A percentile compares a stretch with the other conserved stretches of the same genome.
These are phyloP conservation scores for Tineola bisselliella DNA, from an alignment of 2,888 invertebrate species.

Conservation along the genomic window DNA sequence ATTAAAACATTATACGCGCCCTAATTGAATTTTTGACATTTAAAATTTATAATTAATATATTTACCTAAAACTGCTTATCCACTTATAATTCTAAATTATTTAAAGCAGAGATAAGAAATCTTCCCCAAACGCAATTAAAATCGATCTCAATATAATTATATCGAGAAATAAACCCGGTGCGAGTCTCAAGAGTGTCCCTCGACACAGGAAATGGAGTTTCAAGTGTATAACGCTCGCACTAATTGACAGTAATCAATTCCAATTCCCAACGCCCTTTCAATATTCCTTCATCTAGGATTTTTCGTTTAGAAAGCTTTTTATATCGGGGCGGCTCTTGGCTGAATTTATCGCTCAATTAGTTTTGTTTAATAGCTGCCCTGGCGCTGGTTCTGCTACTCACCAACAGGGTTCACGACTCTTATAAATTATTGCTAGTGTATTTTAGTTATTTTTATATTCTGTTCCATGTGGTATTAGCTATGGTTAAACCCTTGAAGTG, in stretches of 20 bases:
- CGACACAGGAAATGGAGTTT: slow-evolving; percentile 11
- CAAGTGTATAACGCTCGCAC: slow-evolving; percentile 16
- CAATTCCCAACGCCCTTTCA: slow-evolving; percentile 54
- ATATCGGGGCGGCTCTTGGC: slow-evolving; percentile 52
- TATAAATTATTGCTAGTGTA: too few relatives aligned
- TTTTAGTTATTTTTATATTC: too few relatives aligned
- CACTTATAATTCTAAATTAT: too few relatives aligned
- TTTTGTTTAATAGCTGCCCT: slow-evolving; percentile 69
- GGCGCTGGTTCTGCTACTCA: slow-evolving; percentile 65
- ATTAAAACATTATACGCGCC: too few relatives aligned
- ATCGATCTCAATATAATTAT: neutral
- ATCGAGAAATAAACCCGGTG: neutral
- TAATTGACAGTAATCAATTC: slow-evolving; percentile 68
- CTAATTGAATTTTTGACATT: too few relatives aligned
- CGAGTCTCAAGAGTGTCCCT: neutral
- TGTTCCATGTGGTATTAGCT: too few relatives aligned
- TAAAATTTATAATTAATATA: too few relatives aligned
- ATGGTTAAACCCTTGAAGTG: too few relatives aligned
- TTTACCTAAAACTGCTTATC: too few relatives aligned
- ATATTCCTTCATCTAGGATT: slow-evolving; percentile 58
- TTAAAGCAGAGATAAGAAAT: too few relatives aligned
- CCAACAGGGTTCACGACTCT: slow-evolving; percentile 45
- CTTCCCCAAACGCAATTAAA: neutral
- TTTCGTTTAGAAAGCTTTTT: slow-evolving; percentile 41
- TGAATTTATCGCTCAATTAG: slow-evolving; percentile 70